These are phyloP conservation scores for Myrmecobius fasciatus DNA, from an alignment of 2,113 vertebrate species.

Conservation along the genomic window DNA sequence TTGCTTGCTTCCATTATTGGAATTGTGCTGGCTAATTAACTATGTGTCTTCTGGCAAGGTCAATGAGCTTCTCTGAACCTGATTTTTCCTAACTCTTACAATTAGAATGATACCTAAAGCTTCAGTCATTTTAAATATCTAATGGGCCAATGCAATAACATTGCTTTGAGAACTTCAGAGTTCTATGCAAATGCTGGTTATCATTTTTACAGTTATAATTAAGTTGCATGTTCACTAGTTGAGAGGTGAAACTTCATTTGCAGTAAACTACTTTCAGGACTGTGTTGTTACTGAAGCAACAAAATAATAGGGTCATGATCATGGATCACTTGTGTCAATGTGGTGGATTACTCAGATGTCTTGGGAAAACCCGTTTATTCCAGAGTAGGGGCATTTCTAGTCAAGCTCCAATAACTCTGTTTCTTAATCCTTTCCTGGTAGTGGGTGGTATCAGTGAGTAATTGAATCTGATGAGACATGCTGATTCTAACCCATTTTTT, in stretches of 20 bases:
- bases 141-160: neutral
- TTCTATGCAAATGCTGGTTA: neutral
- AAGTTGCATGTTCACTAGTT: neutral
- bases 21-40: neutral
- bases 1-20: neutral
- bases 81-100: neutral
- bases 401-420: neutral
- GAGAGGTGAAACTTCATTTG: neutral
- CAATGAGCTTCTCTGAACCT: neutral
- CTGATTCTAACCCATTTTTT: conserved; percentile 42
- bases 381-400: neutral
- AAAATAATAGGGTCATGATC: neutral
- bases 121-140: neutral
- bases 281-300: neutral
- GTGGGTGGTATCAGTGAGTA: neutral
- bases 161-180: neutral
- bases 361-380: neutral
- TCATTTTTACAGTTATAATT: neutral
- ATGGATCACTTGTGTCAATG: neutral
- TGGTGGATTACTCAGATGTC: neutral
- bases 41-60: neutral
- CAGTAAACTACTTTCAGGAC: neutral
- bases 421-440: neutral
- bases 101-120: neutral
- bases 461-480: neutral